Evolutionary conservation across 1,140 invertebrate genomes (phyloP).

Genomic region (Piezodorus guildinii): DNA sequence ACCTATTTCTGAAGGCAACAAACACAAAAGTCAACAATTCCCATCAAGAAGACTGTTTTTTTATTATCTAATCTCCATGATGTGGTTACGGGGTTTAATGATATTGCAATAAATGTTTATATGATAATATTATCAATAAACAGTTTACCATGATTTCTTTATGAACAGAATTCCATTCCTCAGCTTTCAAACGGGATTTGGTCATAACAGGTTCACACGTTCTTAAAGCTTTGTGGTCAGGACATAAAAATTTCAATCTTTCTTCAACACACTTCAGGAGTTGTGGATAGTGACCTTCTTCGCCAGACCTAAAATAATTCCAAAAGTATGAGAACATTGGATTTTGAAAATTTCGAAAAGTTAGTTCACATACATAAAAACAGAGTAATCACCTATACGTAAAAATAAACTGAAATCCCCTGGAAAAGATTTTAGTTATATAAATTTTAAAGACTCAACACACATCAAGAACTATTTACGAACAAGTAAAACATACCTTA

Average conservation of each 20-base stretch:
- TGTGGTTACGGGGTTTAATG: too few relatives aligned
- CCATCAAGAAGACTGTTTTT: too few relatives aligned
- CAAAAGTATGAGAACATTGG: neutral
- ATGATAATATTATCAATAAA: too few relatives aligned
- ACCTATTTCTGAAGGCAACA: too few relatives aligned
- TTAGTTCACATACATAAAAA: neutral
- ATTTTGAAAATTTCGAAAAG: neutral
- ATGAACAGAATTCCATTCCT: constrained; percentile 35
- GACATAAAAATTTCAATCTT: constrained; percentile 39
- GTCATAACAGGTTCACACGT: constrained; percentile 37
- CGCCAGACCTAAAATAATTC: constrained; percentile 42
- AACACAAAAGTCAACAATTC: too few relatives aligned
- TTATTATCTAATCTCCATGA: too few relatives aligned
- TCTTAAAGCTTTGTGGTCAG: constrained; percentile 41
- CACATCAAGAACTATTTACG: neutral
- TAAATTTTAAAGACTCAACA: neutral
- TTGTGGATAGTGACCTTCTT: constrained; percentile 53
- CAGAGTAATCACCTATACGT: neutral
- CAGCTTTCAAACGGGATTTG: constrained; percentile 33
- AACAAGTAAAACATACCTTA: constrained; percentile 33
- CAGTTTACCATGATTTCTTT: constrained; percentile 33
- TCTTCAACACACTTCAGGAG: constrained; percentile 42
- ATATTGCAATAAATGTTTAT: too few relatives aligned
- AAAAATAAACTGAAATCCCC: neutral
- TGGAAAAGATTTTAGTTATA: neutral